A percentile compares a stretch with the other conserved stretches of the same genome.
These are phyloP conservation scores for Palloptera scutellata DNA, from an alignment of 2,888 invertebrate species.

Conservation along the genomic window DNA sequence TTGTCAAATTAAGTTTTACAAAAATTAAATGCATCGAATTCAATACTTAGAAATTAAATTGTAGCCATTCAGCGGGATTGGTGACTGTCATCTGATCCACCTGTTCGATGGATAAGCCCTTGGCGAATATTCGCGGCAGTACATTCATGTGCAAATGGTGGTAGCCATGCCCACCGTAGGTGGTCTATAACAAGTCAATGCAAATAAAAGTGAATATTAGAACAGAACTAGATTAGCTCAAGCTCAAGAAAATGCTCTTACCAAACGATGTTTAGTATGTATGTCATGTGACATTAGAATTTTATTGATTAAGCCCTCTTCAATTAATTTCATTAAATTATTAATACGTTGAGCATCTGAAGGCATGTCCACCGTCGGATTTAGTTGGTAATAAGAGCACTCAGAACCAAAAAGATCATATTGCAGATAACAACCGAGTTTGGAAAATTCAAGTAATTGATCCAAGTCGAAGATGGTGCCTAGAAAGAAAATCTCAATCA, in stretches of 20 bases:
- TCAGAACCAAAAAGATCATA: slow-evolving; percentile 84
- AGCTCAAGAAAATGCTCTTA: too few species aligned
- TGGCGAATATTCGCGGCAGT: slow-evolving; percentile 74
- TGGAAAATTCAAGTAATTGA: slow-evolving; percentile 73
- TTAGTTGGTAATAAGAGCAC: slow-evolving; percentile 78
- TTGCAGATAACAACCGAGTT: slow-evolving; percentile 77
- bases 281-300: slow-evolving; percentile 83
- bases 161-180: slow-evolving; percentile 84
- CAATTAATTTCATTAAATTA: slow-evolving; percentile 69
- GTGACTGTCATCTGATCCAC: slow-evolving; percentile 74
- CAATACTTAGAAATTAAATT: too few species aligned
- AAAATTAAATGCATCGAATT: too few species aligned
- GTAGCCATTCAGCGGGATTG: slow-evolving; percentile 79
- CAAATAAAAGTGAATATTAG: background rate
- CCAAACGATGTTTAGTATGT: slow-evolving; percentile 85
- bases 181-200: slow-evolving; percentile 65
- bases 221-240: too few species aligned
- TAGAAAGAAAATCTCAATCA: background rate
- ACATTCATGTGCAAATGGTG: slow-evolving; percentile 79
- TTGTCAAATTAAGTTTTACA: too few species aligned
- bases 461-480: slow-evolving; percentile 70
- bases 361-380: slow-evolving; percentile 74
- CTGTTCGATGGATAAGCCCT: slow-evolving; percentile 69
- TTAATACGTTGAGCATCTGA: slow-evolving; percentile 80
- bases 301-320: slow-evolving; percentile 70